Conservation (phyloP, 2,888 invertebrate genomes). For the Tetragnatha montana region DNA sequence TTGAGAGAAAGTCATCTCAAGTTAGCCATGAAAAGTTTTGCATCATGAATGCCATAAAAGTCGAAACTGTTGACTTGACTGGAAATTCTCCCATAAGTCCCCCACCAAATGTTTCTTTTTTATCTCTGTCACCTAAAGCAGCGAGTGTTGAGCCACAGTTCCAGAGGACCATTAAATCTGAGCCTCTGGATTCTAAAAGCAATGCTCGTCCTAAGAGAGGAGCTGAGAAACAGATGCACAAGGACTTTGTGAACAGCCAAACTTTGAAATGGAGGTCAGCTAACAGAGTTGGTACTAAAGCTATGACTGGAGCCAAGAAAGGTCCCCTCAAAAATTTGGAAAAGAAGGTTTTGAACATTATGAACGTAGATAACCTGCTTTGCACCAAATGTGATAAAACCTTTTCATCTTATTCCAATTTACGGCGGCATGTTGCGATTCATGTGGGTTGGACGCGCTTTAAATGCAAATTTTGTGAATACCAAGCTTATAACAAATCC, state of each 20-base stretch:
- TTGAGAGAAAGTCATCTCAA: constrained; percentile 68
- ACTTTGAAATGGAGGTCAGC: constrained; percentile 68
- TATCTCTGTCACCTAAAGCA: constrained; percentile 37
- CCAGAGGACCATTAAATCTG: not conserved
- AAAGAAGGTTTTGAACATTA: constrained; percentile 74
- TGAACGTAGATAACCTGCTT: constrained; percentile 73
- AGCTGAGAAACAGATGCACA: constrained; percentile 71
- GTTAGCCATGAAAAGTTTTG: constrained; percentile 69
- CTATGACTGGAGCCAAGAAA: constrained; percentile 27
- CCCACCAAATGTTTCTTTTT: constrained; percentile 46
- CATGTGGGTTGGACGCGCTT: constrained; percentile 86
- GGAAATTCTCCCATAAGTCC: constrained; percentile 20
- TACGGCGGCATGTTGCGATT: constrained; percentile 83
- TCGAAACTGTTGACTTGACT: constrained; percentile 37
- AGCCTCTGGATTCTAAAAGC: constrained; percentile 32
- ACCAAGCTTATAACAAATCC: constrained; percentile 70
- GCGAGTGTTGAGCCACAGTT: constrained; percentile 1
- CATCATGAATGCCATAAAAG: constrained; percentile 66
- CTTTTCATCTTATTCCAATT: constrained; percentile 78
- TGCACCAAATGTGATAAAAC: constrained; percentile 75
- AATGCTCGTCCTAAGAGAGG: constrained; percentile 71
- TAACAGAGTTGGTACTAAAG: constrained; percentile 40
- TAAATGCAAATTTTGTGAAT: constrained; percentile 83
- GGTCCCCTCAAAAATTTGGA: constrained; percentile 55
- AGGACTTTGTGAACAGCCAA: constrained; percentile 71